Conservation (phyloP, 2,113 vertebrate genomes). For the Seriola quinqueradiata region DNA sequence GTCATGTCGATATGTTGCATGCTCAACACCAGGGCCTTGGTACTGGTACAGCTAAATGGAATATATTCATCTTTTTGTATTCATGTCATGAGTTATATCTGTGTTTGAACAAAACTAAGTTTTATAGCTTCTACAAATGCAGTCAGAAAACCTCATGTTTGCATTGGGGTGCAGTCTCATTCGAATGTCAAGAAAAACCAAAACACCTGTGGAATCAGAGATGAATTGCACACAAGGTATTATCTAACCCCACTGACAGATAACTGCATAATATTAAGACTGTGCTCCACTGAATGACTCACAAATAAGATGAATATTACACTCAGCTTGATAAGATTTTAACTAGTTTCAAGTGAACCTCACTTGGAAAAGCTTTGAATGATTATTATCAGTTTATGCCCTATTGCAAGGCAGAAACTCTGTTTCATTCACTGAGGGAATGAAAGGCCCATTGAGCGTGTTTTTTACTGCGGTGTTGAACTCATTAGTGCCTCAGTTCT, state of each 20-base stretch:
- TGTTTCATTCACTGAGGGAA: conserved; percentile 37
- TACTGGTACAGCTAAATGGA: background rate
- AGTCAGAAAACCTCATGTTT: background rate
- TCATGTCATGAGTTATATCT: background rate
- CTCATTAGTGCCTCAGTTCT: conserved; percentile 71
- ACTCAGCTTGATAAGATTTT: background rate
- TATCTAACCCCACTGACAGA: background rate
- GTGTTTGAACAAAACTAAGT: background rate
- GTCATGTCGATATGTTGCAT: background rate
- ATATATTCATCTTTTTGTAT: background rate
- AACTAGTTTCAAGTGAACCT: background rate
- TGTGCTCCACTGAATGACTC: background rate
- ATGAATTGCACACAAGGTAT: background rate
- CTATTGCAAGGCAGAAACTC: conserved; percentile 15
- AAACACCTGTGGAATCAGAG: background rate
- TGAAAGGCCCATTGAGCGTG: conserved; percentile 64
- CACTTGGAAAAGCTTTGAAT: conserved; percentile 13
- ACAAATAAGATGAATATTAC: background rate
- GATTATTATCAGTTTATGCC: conserved; percentile 11
- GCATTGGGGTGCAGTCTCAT: background rate
- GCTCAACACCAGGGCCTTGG: background rate
- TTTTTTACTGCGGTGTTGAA: conserved; percentile 44
- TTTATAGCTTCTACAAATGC: background rate
- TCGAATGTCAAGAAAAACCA: background rate
- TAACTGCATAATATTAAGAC: background rate